Conservation (phyloP, 35 echinoderm and acorn worm species). For the Anneissia japonica region DNA sequence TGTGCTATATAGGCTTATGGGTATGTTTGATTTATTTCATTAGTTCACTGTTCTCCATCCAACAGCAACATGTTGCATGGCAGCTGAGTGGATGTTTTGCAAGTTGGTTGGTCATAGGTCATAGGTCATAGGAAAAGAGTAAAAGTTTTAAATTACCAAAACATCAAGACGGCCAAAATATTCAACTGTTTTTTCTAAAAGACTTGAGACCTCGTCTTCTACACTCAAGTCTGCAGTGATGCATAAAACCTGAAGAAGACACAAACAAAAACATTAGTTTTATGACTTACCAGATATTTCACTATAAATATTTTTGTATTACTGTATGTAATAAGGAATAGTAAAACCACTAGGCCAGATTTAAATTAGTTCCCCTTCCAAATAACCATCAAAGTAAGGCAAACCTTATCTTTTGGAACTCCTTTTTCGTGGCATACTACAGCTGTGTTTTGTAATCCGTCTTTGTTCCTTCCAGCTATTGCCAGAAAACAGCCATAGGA, state of each 20-base stretch:
- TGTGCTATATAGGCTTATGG: neutral
- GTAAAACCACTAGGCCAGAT: too few species aligned
- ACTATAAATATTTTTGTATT: too few species aligned
- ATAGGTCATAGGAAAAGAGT: neutral
- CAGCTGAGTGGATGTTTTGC: neutral
- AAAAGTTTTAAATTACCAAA: slow-evolving; percentile 22
- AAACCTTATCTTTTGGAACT: neutral
- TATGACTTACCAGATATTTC: too few species aligned
- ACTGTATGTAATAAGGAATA: too few species aligned
- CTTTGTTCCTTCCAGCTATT: neutral
- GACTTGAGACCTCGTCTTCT: slow-evolving; percentile 42
- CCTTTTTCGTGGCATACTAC: neutral
- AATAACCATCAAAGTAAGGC: too few species aligned
- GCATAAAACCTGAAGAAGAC: slow-evolving; percentile 45
- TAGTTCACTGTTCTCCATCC: neutral
- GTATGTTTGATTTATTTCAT: neutral
- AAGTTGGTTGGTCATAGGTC: neutral
- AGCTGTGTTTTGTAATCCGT: neutral
- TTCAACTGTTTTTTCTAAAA: slow-evolving; percentile 43
- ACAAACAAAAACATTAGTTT: too few species aligned
- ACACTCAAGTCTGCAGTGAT: slow-evolving; percentile 32
- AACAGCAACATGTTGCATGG: neutral
- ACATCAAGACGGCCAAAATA: slow-evolving; percentile 49
- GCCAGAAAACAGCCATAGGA: neutral
- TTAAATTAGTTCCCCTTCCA: too few species aligned